Percentiles rank a stretch among this genome's conserved stretches.
Evolutionary conservation across 2,797 vertebrate species (phyloP).

Genomic region (Hemibagrus guttatus): DNA sequence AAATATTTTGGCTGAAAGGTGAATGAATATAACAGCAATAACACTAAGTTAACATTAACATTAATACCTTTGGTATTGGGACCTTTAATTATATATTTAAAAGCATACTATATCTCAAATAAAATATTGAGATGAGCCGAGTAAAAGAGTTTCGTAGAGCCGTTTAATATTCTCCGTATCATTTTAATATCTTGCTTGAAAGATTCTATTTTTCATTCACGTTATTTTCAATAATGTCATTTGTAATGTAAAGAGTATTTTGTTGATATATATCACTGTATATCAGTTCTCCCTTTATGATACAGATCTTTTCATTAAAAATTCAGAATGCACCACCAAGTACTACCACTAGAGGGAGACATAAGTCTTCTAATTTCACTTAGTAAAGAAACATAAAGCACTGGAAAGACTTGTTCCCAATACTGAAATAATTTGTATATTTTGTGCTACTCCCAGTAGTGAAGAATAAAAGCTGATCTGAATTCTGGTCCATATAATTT

Average conservation of each 20-base stretch:
- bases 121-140: too few species aligned
- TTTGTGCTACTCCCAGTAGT: background rate
- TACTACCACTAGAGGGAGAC: constrained; percentile 31
- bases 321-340: background rate
- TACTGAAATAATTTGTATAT: background rate
- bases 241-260: too few species aligned
- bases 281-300: too few species aligned
- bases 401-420: background rate
- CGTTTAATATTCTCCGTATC: background rate
- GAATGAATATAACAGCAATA: too few species aligned
- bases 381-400: background rate
- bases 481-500: background rate
- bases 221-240: too few species aligned
- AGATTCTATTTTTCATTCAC: background rate
- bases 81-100: too few species aligned
- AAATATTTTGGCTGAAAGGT: too few species aligned
- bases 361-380: background rate
- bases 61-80: too few species aligned
- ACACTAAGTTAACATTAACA: too few species aligned
- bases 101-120: background rate
- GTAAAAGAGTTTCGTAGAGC: background rate
- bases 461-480: background rate
- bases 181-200: background rate
- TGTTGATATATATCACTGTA: background rate
- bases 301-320: background rate